Base-by-base conservation (phyloP, 1,140 invertebrate species). In the Arion vulgaris region DNA sequence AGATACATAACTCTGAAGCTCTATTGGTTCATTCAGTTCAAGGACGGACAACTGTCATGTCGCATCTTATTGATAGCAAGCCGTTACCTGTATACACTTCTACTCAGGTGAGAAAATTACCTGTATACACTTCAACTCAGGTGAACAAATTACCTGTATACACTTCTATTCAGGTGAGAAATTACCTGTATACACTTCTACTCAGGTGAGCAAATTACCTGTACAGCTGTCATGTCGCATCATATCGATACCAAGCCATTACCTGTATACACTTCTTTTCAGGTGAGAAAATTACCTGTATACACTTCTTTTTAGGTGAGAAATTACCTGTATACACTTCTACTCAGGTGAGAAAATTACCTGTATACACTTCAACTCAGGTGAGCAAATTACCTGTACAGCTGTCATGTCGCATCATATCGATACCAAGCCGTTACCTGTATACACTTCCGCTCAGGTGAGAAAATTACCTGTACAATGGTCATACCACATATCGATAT, bases 321-420 rank as follows among this genome's bases (percentile, higher is more conserved):
- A n/a, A n/a, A n/a, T n/a, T n/a, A n/a, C n/a, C n/a, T n/a, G n/a
- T n/a, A n/a, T n/a, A n/a, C n/a, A n/a, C n/a, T n/a, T n/a, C n/a
- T n/a, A n/a, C n/a, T n/a, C n/a, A n/a, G n/a, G n/a, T n/a, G n/a
- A n/a, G n/a, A n/a, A n/a, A 15, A n/a, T 57, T 81, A 1, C 85
- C 86, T 38, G 87, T 90, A 73, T 87, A 88, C 7, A 89, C 88
- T 53, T 53, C 88, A 4, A 84, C 88, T 28, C 89, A 89, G 84
- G 81, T 84, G 23, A 79, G 53, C 39, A 23, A 15, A 26, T 19
- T 15, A 45, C 41, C 5, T 45, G 41, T n/a, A 71, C 39, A 41
- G 19, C 78, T 66, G n/a, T 1, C 19, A 19, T 71, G 0, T 49
- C 36, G 0, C 66, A 45, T 9, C 36, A 51, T 26, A 23, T 15